A percentile compares a stretch with the other conserved stretches of the same genome.
These are phyloP conservation scores for Calephelis virginiensis DNA, from an alignment of 1,140 invertebrate species.

Conservation along the genomic window DNA sequence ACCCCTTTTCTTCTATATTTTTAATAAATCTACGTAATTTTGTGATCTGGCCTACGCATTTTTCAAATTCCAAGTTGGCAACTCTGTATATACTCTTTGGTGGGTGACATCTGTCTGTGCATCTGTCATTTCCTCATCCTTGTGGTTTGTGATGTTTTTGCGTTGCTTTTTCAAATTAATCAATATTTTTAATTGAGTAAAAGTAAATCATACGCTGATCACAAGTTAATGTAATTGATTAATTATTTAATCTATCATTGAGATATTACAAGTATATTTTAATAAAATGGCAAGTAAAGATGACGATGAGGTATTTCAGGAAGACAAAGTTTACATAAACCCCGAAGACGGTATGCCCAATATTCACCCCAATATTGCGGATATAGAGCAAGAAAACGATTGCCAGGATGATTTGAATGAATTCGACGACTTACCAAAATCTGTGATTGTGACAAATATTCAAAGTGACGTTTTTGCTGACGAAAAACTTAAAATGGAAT, in stretches of 20 bases:
- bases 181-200: slow-evolving; percentile 3
- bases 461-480: slow-evolving; percentile 87
- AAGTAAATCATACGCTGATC: slow-evolving; percentile 8
- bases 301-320: slow-evolving; percentile 71
- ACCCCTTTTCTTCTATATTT: too few species aligned
- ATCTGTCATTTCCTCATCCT: too few species aligned
- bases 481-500: slow-evolving; percentile 85
- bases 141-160: background rate
- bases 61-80: too few species aligned
- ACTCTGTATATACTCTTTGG: too few species aligned
- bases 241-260: background rate
- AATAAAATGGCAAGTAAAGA: slow-evolving; percentile 63
- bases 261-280: background rate
- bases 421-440: slow-evolving; percentile 90
- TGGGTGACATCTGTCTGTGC: too few species aligned
- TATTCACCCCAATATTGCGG: slow-evolving; percentile 85
- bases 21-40: too few species aligned
- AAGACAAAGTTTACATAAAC: slow-evolving; percentile 89
- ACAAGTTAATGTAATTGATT: slow-evolving; percentile 19
- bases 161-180: slow-evolving; percentile 17
- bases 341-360: slow-evolving; percentile 90
- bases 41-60: too few species aligned
- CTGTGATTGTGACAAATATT: slow-evolving; percentile 93
- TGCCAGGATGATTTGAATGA: slow-evolving; percentile 81
- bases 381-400: slow-evolving; percentile 79